Evolutionary conservation across 2,888 invertebrate species (phyloP), one percentile per base, ranked within the genome.

Genomic region (Hypomecis punctinalis): DNA sequence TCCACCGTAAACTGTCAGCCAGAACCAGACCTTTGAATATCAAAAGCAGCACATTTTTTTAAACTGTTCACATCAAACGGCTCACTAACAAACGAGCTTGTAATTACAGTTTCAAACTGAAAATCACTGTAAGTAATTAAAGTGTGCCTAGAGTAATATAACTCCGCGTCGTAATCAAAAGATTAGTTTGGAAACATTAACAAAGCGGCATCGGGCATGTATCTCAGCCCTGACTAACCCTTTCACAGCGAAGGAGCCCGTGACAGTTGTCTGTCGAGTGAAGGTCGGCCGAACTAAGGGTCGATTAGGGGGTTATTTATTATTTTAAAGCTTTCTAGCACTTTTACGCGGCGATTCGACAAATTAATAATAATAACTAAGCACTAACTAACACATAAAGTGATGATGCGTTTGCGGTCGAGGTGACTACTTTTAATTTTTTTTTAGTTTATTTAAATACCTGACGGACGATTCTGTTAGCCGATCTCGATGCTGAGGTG

Each of bases 1-100:
- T 39, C 3, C 39, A 5, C 13, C 10, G 2, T 13, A 51, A 51
- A 23, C 51, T 39, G 49, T 49, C 37, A 49, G 49, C 49, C 36
- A 37, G 3, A 51, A 37, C 47, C 11, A 9, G 48, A 51, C 55
- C 49, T 35, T 56, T 40, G 36, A 48, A 43, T 39, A 45, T 51
- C 40, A 45, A 57, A 42, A 77, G 35, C 79, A 75, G 61, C 49
- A 62, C 55, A 36, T 56, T 60, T 59, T 61, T 58, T 52, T 49
- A 56, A 48, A 64, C 46, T 10, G 55, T 55, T 45, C 43, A 59
- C 54, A 64, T 64, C 59, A 64, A 64, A 64, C 37, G 56, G n/a
- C 36, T 60, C 55, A 36, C 51, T 46, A 51, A 61, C 52, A 56
- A 61, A 61, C 65, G 42, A 51, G 52, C 36, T 42, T 36, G 46